These are phyloP conservation scores for Sphenodon punctatus DNA, from an alignment of 2,797 vertebrate genomes.

Conservation along the genomic window DNA sequence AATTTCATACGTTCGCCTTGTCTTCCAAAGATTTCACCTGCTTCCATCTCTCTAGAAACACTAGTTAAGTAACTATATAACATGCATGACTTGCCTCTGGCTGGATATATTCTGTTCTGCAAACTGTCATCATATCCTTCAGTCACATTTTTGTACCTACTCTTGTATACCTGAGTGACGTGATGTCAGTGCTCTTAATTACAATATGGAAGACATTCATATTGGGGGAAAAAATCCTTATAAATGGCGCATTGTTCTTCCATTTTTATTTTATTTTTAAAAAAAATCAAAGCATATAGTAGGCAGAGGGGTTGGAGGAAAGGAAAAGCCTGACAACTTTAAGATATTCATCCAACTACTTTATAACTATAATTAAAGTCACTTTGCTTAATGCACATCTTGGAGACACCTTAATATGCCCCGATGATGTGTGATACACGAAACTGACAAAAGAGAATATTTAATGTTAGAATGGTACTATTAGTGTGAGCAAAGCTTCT, in stretches of 20 bases:
- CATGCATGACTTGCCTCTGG: neutral
- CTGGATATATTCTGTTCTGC: conserved; percentile 13
- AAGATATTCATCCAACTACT: conserved; percentile 17
- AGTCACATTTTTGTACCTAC: conserved; percentile 7
- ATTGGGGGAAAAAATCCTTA: conserved; percentile 36
- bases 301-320: conserved; percentile 3
- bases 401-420: conserved; percentile 14
- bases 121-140: conserved; percentile 25
- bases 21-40: neutral
- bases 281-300: conserved; percentile 26
- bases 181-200: conserved; percentile 7
- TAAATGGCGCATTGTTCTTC: conserved; percentile 18
- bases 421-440: no score
- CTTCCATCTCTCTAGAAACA: neutral
- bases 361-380: conserved; percentile 1
- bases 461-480: conserved; percentile 5
- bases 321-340: neutral
- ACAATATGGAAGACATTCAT: conserved; percentile 24
- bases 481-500: neutral
- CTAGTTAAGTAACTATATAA: conserved; percentile 14
- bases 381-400: neutral
- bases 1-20: neutral
- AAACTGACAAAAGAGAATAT: neutral
- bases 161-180: conserved; percentile 37
- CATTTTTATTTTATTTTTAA: conserved; percentile 43